Evolutionary conservation across 2,888 invertebrate genomes (phyloP).

Genomic region (Empis livida): DNA sequence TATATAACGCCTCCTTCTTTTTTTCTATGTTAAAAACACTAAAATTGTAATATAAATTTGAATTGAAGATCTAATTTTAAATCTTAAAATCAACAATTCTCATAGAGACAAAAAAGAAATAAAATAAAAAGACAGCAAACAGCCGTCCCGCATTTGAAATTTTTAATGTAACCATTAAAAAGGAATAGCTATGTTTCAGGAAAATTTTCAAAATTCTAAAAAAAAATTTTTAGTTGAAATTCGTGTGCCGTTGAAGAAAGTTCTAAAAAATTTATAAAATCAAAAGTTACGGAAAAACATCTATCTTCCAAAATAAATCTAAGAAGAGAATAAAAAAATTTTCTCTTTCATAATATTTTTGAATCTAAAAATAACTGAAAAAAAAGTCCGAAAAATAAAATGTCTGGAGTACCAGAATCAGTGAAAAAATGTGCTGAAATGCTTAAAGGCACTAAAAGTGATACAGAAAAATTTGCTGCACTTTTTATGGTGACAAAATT

Average conservation of each 20-base stretch:
- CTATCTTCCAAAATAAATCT: not conserved
- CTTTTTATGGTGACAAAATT: conserved; percentile 85
- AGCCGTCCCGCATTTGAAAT: too few relatives aligned
- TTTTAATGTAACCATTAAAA: too few relatives aligned
- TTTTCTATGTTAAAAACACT: too few relatives aligned
- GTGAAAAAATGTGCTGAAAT: conserved; percentile 75
- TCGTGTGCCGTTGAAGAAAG: conserved; percentile 10
- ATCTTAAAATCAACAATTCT: too few relatives aligned
- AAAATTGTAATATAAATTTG: too few relatives aligned
- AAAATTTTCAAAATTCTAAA: not conserved
- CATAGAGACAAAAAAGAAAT: too few relatives aligned
- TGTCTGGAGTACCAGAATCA: conserved; percentile 52
- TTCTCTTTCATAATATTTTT: not conserved
- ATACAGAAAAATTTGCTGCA: conserved; percentile 85
- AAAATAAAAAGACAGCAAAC: too few relatives aligned
- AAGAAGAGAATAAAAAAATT: not conserved
- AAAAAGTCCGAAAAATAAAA: conserved; percentile 10
- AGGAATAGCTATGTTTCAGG: too few relatives aligned
- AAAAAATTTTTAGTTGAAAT: conserved; percentile 12
- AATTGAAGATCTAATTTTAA: too few relatives aligned
- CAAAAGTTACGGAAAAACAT: not conserved
- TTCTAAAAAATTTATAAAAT: not conserved
- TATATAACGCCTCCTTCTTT: too few relatives aligned
- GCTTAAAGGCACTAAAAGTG: conserved; percentile 64
- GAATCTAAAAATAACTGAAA: conserved; percentile 6